These are phyloP conservation scores for Sceloporus undulatus DNA, from an alignment of 2,113 vertebrate species.

Conservation along the genomic window DNA sequence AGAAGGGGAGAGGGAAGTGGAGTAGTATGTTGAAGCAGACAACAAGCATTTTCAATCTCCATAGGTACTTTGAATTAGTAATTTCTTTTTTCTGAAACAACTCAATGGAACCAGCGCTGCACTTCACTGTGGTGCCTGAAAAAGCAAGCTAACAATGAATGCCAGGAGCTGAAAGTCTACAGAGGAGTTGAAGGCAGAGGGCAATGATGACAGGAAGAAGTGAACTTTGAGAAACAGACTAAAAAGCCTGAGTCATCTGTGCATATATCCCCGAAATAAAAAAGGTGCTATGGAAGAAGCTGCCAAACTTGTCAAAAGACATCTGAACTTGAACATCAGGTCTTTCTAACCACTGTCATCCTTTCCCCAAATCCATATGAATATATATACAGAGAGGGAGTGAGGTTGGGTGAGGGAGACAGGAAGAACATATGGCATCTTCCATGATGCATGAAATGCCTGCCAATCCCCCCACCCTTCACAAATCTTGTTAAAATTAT, in stretches of 20 bases:
- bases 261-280: conserved; percentile 46
- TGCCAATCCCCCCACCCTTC: conserved; percentile 19
- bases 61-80: conserved; percentile 33
- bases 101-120: background rate
- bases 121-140: conserved; percentile 31
- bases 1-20: background rate
- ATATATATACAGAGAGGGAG: conserved; percentile 9
- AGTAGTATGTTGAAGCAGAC: conserved; percentile 23
- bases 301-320: conserved; percentile 57
- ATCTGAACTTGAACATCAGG: conserved; percentile 41
- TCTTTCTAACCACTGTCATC: conserved; percentile 60
- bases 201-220: conserved; percentile 53
- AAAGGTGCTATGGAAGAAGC: conserved; percentile 47
- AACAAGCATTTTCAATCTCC: conserved; percentile 25
- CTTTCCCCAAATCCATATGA: conserved; percentile 61
- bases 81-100: conserved; percentile 50
- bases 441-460: conserved; percentile 46
- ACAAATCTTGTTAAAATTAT: conserved; percentile 43
- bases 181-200: conserved; percentile 52
- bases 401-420: background rate
- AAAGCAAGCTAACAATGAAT: conserved; percentile 56
- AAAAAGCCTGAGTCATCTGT: conserved; percentile 56
- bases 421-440: conserved; percentile 4
- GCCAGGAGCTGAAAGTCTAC: conserved; percentile 40
- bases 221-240: conserved; percentile 63